Evolutionary conservation across 30 jellyfish, hydroid and myxozoan genomes (phyloP), one percentile per base, ranked within the genome.

Genomic region (Catostylus mosaicus): DNA sequence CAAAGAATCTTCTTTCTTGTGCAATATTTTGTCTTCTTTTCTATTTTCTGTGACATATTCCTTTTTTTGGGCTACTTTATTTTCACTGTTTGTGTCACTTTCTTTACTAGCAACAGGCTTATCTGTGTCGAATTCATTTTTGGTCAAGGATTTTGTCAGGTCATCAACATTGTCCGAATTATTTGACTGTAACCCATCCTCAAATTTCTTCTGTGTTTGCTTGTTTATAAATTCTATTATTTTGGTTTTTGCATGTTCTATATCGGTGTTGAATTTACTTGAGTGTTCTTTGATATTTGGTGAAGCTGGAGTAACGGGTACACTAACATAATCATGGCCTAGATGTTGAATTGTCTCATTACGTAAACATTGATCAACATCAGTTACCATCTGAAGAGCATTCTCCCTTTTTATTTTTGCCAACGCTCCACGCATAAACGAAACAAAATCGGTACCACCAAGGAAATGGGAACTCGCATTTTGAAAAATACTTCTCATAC

Each of bases 381-480:
- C 69, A 0, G 52, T 72, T 18, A 82, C 30, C 7, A 54, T 16
- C 2, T 82, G 38, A 20, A 10, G 35, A 11, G 54, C 86, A 57
- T 82, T 82, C 19, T 34, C 85, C 20, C 30, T 57, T 12, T 37
- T 71, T 18, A 82, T 22, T 45, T 30, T 23, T 30, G 35, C 63
- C 34, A 32, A 32, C 27, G 57, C 66, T 9, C 22, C 56, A 29
- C 38, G 52, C 0, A 82, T 37, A 57, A 68, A 51, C 16, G 92
- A 16, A 7, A 69, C 24, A 70, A 82, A 82, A 24, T 20, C 50
- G 16, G 51, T 26, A 4, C 51, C 51, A 18, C 27, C 30, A 5
- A 68, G 80, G 52, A 82, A 82, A n/a, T 68, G 46, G 2, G 63
- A 31, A 19, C 74, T 68, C 26, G 86, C 75, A 24, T 69, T 60